Evolutionary conservation across 2,797 vertebrate genomes (phyloP).

Genomic region (Premnoplex brunnescens): DNA sequence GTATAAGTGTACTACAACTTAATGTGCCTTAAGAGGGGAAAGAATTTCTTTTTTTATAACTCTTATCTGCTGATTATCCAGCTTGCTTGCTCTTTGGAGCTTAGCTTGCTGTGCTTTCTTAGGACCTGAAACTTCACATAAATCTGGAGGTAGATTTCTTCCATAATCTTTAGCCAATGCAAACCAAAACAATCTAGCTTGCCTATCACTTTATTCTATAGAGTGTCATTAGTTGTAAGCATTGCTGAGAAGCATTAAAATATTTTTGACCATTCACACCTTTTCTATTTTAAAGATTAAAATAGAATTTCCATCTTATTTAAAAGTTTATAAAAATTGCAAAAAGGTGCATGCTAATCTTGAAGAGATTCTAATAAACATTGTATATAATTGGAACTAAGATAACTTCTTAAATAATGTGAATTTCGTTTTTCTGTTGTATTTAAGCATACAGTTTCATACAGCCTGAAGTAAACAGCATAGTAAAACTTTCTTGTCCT

Average conservation of each 20-base stretch:
- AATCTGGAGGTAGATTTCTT: neutral
- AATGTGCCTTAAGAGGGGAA: neutral
- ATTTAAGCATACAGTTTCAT: neutral
- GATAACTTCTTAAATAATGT: neutral
- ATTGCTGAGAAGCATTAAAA: neutral
- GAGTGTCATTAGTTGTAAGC: neutral
- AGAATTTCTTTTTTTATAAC: accelerated
- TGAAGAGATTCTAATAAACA: neutral
- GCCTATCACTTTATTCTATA: neutral
- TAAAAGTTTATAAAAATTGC: neutral
- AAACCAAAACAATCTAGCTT: too few relatives aligned
- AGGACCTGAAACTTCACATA: neutral
- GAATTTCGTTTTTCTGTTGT: neutral
- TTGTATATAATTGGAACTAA: neutral
- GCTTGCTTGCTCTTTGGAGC: neutral
- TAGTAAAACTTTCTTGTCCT: neutral
- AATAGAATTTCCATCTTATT: neutral
- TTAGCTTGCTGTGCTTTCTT: neutral
- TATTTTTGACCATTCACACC: neutral
- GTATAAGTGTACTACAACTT: neutral
- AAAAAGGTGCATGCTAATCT: neutral
- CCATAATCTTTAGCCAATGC: neutral
- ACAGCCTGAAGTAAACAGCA: neutral
- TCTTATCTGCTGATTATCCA: neutral
- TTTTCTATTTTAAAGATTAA: neutral